Evolutionary conservation across 2,888 invertebrate genomes (phyloP), one percentile per base, ranked within the genome.

Genomic region (Ommatoiulus sabulosus): DNA sequence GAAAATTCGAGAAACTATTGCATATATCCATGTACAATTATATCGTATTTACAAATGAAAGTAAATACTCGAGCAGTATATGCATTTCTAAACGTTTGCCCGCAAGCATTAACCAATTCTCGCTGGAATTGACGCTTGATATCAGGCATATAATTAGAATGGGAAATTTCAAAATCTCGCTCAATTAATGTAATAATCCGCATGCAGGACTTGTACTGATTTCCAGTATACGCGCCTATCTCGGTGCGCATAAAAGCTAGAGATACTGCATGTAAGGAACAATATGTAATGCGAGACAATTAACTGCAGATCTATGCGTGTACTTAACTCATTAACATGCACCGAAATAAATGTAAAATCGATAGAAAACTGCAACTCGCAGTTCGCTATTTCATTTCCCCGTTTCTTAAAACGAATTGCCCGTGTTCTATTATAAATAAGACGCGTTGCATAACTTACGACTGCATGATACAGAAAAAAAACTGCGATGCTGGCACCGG

Each of bases 101-200:
- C 80, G 80, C 35, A 24, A 80, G 80, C 80, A 80, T 35, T 24
- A 80, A 12, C 80, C 35, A 80, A 80, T 80, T 35, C 80, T 80
- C 80, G 80, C 35, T 6, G 80, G 80, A 80, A 80, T 80, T 24
- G 80, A 35, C 80, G 80, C 80, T 24, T 24, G 80, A 35, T 80
- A 80, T 35, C 80, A 80, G 80, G 35, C 80, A 80, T 80, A 80
- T 80, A 80, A 80, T 80, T 80, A 80, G 80, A 80, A 80, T 80
- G 80, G 80, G 15, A 80, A 80, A 80, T 80, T 80, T 80, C 35
- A 35, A 80, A 80, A 80, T 80, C 80, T 80, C 80, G 80, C 80
- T 35, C 80, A 80, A 80, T 80, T 80, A 80, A 80, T 80, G 80
- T 80, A 80, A 80, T 80, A 80, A 80, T 80, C 80, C 12, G 35